Conservation (phyloP, 2,888 invertebrate genomes). For the Ormyrus pomaceus region DNA sequence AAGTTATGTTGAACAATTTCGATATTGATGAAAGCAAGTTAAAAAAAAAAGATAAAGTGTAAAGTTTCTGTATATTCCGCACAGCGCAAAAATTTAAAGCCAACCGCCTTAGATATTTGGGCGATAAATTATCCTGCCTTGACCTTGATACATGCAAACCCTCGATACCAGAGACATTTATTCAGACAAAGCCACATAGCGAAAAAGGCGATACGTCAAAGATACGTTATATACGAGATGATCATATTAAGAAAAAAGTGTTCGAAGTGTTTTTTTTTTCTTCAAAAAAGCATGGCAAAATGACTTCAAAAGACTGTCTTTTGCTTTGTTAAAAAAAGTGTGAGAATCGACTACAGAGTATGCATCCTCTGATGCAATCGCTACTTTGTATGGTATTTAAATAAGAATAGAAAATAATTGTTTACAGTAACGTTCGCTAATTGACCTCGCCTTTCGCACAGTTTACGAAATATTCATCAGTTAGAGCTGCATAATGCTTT, state of each 20-base stretch:
- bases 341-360: constrained; percentile 48
- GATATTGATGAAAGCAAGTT: constrained; percentile 45
- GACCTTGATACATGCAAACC: constrained; percentile 52
- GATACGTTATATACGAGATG: constrained; percentile 45
- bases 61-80: constrained; percentile 52
- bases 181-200: constrained; percentile 48
- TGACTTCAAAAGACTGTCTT: constrained; percentile 56
- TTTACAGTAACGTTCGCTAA: constrained; percentile 61
- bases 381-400: constrained; percentile 56
- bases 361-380: constrained; percentile 53
- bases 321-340: constrained; percentile 54
- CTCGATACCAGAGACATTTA: constrained; percentile 54
- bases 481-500: constrained; percentile 61
- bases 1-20: constrained; percentile 49
- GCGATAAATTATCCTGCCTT: constrained; percentile 55
- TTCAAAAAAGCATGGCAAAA: constrained; percentile 47
- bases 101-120: constrained; percentile 35
- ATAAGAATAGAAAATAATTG: constrained; percentile 60
- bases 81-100: constrained; percentile 38
- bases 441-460: constrained; percentile 63
- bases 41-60: constrained; percentile 45
- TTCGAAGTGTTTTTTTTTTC: constrained; percentile 51
- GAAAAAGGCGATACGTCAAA: constrained; percentile 50
- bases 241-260: constrained; percentile 48
- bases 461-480: constrained; percentile 60